Evolutionary conservation across 2,888 invertebrate genomes (phyloP).

Genomic region (Vanessa cardui): DNA sequence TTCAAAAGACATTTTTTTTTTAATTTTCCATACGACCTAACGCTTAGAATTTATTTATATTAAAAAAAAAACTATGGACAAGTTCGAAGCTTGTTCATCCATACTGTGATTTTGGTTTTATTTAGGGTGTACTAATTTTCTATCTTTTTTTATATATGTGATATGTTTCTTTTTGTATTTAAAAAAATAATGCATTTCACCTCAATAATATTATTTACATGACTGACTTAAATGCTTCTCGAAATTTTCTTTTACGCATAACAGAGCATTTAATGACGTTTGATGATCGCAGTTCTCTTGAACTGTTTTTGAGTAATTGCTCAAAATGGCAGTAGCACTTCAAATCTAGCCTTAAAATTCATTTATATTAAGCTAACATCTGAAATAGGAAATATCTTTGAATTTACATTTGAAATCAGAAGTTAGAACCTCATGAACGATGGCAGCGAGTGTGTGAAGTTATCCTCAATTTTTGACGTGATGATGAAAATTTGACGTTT

Average conservation of each 20-base stretch:
- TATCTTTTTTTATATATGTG: constrained; percentile 78
- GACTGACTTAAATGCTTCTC: constrained; percentile 48
- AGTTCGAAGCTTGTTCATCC: constrained; percentile 75
- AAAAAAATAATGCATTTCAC: constrained; percentile 47
- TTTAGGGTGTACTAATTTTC: constrained; percentile 73
- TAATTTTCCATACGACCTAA: constrained; percentile 58
- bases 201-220: constrained; percentile 45
- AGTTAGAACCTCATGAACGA: not conserved
- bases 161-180: constrained; percentile 66
- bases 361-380: constrained; percentile 43
- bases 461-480: no score
- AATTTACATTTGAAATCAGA: constrained; percentile 36
- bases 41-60: constrained; percentile 77
- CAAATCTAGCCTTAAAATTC: constrained; percentile 41
- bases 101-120: constrained; percentile 82
- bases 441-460: no score
- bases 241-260: constrained; percentile 41
- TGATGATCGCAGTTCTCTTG: constrained; percentile 33
- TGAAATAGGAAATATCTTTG: constrained; percentile 35
- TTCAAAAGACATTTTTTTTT: constrained; percentile 74
- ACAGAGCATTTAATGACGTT: constrained; percentile 32
- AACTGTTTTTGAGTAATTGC: constrained; percentile 36
- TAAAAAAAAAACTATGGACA: constrained; percentile 64
- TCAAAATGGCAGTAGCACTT: constrained; percentile 39
- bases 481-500: no score